Evolutionary conservation across 2,797 vertebrate genomes (phyloP).

Genomic region (Alca torda): DNA sequence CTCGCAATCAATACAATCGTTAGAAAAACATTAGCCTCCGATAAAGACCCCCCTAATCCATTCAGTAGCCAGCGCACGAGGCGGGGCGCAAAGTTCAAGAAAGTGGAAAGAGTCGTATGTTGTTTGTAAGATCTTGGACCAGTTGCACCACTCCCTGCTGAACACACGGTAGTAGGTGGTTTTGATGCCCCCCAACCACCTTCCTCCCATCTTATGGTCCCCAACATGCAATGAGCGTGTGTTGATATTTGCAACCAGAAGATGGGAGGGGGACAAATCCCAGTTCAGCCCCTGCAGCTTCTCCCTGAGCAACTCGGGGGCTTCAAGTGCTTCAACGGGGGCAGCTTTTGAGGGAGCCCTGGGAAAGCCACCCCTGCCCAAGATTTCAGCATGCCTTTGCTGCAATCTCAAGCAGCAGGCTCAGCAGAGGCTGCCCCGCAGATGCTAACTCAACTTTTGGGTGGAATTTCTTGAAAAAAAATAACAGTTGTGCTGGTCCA

Average conservation of each 20-base stretch:
- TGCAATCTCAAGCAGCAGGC: neutral
- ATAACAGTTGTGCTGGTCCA: neutral
- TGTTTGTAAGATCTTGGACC: neutral
- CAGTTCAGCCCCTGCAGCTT: neutral
- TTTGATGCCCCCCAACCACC: neutral
- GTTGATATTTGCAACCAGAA: neutral
- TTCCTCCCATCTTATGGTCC: neutral
- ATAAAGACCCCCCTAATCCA: neutral
- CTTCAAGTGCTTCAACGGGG: neutral
- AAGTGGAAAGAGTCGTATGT: neutral
- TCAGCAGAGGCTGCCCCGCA: neutral
- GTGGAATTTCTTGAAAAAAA: neutral
- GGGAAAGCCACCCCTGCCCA: neutral
- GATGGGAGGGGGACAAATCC: neutral
- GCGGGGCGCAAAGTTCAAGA: neutral
- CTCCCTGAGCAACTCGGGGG: neutral
- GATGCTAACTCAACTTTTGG: neutral
- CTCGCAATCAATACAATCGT: neutral
- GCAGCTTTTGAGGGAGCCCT: neutral
- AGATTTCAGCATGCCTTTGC: neutral
- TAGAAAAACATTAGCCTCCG: neutral
- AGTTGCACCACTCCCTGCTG: neutral
- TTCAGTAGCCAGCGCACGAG: neutral
- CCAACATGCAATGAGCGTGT: neutral
- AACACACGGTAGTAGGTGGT: neutral